These are phyloP conservation scores for Phocides pigmalion DNA, from an alignment of 1,140 invertebrate genomes.

Conservation along the genomic window DNA sequence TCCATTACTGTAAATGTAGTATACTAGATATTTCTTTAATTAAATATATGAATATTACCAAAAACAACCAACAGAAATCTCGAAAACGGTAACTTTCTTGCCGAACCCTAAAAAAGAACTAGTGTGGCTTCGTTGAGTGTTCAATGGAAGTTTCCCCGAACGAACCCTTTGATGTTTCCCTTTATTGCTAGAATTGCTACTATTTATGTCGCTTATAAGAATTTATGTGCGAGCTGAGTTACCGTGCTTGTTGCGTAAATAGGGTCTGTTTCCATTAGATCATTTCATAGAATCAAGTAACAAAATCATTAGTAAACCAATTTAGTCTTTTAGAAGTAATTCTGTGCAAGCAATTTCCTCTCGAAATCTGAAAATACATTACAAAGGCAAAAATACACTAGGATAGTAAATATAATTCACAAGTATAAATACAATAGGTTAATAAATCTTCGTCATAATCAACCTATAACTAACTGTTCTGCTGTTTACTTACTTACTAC, in stretches of 20 bases:
- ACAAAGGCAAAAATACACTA: too few relatives aligned
- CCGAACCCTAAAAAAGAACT: constrained; percentile 11
- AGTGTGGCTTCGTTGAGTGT: constrained; percentile 19
- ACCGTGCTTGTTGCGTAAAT: constrained; percentile 53
- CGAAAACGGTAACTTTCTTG: neutral
- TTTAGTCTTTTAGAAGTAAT: neutral
- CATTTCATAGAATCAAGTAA: neutral
- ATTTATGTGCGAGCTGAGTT: constrained; percentile 57
- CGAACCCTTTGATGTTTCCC: constrained; percentile 61
- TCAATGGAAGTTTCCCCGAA: constrained; percentile 53
- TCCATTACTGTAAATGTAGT: too few relatives aligned
- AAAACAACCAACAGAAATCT: too few relatives aligned
- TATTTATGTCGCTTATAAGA: constrained; percentile 63
- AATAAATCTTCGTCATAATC: too few relatives aligned
- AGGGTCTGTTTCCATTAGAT: constrained; percentile 26
- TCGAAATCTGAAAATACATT: too few relatives aligned
- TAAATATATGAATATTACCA: too few relatives aligned
- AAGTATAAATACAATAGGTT: too few relatives aligned
- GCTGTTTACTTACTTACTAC: too few relatives aligned
- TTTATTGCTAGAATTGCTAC: constrained; percentile 56
- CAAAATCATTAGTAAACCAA: neutral
- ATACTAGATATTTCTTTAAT: too few relatives aligned
- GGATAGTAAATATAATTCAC: too few relatives aligned
- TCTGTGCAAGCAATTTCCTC: too few relatives aligned
- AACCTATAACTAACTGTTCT: too few relatives aligned